Evolutionary conservation across 2,113 vertebrate species (phyloP), one percentile per base, ranked within the genome.

Genomic region (Carassius carassius): DNA sequence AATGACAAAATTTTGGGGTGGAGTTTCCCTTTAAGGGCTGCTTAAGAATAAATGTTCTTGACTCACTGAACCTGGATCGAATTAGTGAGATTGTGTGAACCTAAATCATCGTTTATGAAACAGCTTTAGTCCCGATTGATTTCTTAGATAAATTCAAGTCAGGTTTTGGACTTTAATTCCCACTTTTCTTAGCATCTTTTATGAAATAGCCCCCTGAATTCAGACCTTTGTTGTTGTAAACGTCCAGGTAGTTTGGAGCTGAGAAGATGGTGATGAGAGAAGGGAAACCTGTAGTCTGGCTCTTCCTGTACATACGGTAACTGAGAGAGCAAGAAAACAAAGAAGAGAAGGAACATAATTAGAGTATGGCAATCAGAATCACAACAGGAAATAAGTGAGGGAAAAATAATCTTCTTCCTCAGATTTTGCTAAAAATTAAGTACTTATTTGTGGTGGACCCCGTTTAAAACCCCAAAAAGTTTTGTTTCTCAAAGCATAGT

Each of bases 181-280:
- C 41, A 9, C 41, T 41, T 41, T 41, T 41, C 41, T 41, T 41
- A 41, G 41, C 41, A 7, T 41, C 41, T 9, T 41, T 41, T 41
- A 41, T 41, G 41, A 41, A 41, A 41, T 1, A 41, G 41, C 41
- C 41, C 41, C 41, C 7, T 41, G 41, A 44, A 76, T 49, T 86
- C 90, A 88, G 49, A 96, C 95, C 95, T 95, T 95, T 96, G 88
- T 95, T 95, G 90, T 96, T 95, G 91, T 96, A 95, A 89, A 96
- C 95, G 35, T 96, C 95, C 91, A 96, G 91, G 89, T 96, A 95
- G 91, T 95, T 96, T 78, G 95, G 95, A 84, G 95, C 95, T 17
- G 95, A 96, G 91, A 96, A 96, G 88, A 96, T 95, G 67, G 95
- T 96, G 89, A 96, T 96, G 90, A 96, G 93, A 41, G 95, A 95